Base-by-base conservation (phyloP, 64 coral and sea anemone genomes). In the Acropora yongei region DNA sequence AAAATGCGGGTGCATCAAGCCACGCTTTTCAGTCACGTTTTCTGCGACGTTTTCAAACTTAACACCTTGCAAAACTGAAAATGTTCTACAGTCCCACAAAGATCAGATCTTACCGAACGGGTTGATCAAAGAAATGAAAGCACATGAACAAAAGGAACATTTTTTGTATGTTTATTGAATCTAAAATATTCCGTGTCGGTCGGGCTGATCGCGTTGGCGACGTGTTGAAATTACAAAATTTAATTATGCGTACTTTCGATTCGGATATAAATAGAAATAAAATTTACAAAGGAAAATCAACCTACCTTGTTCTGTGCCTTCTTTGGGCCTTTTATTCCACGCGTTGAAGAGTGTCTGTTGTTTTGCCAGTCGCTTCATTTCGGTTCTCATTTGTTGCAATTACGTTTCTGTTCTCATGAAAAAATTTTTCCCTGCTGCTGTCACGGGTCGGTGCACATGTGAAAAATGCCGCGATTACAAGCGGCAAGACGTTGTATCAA, bases 281-380 rank as follows among this genome's bases (percentile, higher is more conserved):
- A 69, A 69, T 69, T 69, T 69, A 69, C 66, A 69, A 69, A 69
- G 66, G 66, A 69, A 69, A 69, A 69, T 69, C 10, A 69, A 69
- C 66, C 10, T 69, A 69, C 66, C 66, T 69, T 69, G 66, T 69
- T 69, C 66, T 69, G 66, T 69, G 66, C 66, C 66, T 69, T 69
- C 66, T 69, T 69, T 30, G 30, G 30, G 30, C 30, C 30, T 30
- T 30, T 30, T 30, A 30, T 30, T 30, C 30, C 30, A 30, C 58
- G 58, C 58, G 58, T 63, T 63, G 58, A 63, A 63, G 58, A 63
- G 58, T 63, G 58, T 63, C 58, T 63, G 58, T 63, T 63, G 58
- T 63, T 63, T 63, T 63, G 58, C 58, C 58, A 63, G 58, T 63
- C 58, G 58, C 58, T 63, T 63, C 58, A 63, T 63, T 63, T 63